phyloP scores from a whole-genome alignment of 2,797 vertebrate genomes.

The Trachops cirrhosus region DNA sequence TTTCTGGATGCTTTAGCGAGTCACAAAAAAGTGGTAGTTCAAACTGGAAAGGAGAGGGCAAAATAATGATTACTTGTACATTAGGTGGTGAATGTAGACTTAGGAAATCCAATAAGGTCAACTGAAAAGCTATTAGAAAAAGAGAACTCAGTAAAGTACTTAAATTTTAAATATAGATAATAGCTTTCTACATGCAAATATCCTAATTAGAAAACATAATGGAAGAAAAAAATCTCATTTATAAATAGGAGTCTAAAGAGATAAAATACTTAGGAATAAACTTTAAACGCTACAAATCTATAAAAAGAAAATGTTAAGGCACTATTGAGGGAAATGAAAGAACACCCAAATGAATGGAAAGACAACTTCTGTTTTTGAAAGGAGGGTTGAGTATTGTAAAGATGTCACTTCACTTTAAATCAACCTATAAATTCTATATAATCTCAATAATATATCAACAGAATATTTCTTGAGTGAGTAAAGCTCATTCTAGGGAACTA shows the following conservation, averaged over 20 bases:
- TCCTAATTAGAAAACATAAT: neutral
- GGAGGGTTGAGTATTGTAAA: neutral
- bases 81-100: neutral
- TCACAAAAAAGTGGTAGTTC: neutral
- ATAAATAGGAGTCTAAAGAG: neutral
- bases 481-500: neutral
- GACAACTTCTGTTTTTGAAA: neutral
- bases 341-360: neutral
- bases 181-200: neutral
- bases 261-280: conserved; percentile 8
- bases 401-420: neutral
- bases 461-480: conserved; percentile 16
- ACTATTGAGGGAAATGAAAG: neutral
- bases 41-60: neutral
- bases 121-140: neutral
- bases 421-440: neutral
- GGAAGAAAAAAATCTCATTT: neutral
- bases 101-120: neutral
- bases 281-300: neutral
- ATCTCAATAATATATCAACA: conserved; percentile 27
- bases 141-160: neutral
- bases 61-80: conserved; percentile 7
- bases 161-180: neutral
- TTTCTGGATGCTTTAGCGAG: neutral
- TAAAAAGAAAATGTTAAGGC: neutral